Percentiles rank a stretch among this genome's conserved stretches.
These are phyloP conservation scores for Nothocercus julius DNA, from an alignment of 2,113 vertebrate species.

Conservation along the genomic window DNA sequence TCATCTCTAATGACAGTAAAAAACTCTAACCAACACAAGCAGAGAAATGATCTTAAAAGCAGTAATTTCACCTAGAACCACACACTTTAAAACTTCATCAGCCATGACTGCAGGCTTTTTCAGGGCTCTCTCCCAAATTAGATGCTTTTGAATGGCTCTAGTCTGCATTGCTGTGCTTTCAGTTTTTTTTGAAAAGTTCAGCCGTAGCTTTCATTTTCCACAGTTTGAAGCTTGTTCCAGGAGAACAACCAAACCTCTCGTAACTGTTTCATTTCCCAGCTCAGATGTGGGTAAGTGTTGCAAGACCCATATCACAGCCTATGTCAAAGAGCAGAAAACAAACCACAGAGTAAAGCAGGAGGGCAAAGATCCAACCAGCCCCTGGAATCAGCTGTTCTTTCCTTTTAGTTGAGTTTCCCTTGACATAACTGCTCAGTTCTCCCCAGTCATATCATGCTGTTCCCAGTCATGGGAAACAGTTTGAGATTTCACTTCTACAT, in stretches of 20 bases:
- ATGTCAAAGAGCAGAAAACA: slow-evolving; percentile 16
- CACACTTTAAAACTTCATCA: slow-evolving; percentile 41
- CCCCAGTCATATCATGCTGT: slow-evolving; percentile 16
- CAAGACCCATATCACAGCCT: fast-evolving
- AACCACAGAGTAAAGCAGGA: background rate
- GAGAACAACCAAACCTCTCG: background rate
- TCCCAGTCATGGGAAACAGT: slow-evolving; percentile 58
- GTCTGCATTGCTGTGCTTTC: background rate
- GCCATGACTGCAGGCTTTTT: slow-evolving; percentile 50
- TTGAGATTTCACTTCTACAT: slow-evolving; percentile 35
- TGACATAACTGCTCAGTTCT: slow-evolving; percentile 12
- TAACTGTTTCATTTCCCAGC: background rate
- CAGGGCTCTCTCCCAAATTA: slow-evolving; percentile 42
- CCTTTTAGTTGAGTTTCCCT: slow-evolving; percentile 4
- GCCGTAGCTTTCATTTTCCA: slow-evolving; percentile 2
- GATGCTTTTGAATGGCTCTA: background rate
- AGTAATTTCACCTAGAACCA: slow-evolving; percentile 45
- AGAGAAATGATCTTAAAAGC: slow-evolving; percentile 41
- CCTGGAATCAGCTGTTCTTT: slow-evolving; percentile 9
- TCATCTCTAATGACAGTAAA: background rate
- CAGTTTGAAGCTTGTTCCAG: background rate
- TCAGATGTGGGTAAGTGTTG: background rate
- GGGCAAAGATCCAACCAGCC: background rate
- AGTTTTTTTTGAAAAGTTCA: background rate
- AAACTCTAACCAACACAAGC: background rate